phyloP scores from a whole-genome alignment of 2,797 vertebrate species.

The Microchirus variegatus region DNA sequence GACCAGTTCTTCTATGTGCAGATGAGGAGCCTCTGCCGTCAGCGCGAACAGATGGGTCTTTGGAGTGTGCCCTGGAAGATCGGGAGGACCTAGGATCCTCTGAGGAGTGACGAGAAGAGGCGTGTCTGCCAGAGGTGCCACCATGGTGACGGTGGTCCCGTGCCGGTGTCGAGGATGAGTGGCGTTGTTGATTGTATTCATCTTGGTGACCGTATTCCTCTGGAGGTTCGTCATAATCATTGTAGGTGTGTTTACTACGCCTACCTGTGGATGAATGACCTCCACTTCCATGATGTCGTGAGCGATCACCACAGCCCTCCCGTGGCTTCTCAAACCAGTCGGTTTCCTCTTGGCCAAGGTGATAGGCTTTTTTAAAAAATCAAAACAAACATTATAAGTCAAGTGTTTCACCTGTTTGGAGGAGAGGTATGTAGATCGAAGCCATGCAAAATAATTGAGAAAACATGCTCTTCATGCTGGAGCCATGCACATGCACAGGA shows the following conservation, averaged over 20 bases:
- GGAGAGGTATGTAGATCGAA: slow-evolving; percentile 76
- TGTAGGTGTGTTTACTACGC: slow-evolving; percentile 93
- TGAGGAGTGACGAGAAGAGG: slow-evolving; percentile 86
- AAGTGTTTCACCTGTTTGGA: slow-evolving; percentile 60
- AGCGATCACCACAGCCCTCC: slow-evolving; percentile 91
- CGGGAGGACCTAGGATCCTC: slow-evolving; percentile 89
- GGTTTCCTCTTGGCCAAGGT: slow-evolving; percentile 99
- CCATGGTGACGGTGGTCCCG: slow-evolving; percentile 93
- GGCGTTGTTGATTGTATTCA: slow-evolving; percentile 88
- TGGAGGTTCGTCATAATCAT: slow-evolving; percentile 95
- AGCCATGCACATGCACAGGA: slow-evolving; percentile 62
- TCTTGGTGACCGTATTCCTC: slow-evolving; percentile 94
- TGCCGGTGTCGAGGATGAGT: slow-evolving; percentile 81
- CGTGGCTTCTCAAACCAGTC: slow-evolving; percentile 99
- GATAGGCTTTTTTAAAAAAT: slow-evolving; percentile 95
- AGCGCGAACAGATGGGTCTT: slow-evolving; percentile 85
- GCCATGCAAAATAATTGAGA: slow-evolving; percentile 84
- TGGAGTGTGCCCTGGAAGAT: slow-evolving; percentile 88
- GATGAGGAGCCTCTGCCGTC: slow-evolving; percentile 85
- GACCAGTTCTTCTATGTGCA: slow-evolving; percentile 84
- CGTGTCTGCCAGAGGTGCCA: slow-evolving; percentile 88
- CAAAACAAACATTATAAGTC: slow-evolving; percentile 88
- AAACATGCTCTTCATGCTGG: slow-evolving; percentile 48
- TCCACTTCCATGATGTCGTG: slow-evolving; percentile 89
- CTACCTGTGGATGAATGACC: slow-evolving; percentile 92